phyloP scores from a whole-genome alignment of 1,140 invertebrate species.

The Apis florea region DNA sequence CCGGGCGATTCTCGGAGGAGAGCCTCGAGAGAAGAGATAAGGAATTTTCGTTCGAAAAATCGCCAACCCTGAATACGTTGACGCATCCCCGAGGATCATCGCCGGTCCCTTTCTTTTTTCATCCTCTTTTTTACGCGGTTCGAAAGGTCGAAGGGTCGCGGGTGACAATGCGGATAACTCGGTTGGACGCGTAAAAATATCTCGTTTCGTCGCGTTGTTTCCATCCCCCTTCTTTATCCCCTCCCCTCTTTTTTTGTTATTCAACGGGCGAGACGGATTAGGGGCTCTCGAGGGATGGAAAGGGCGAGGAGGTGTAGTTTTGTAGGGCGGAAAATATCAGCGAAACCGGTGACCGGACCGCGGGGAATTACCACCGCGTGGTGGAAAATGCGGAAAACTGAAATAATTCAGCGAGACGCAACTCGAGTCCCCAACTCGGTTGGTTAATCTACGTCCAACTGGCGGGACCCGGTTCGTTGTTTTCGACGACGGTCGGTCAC shows the following conservation, averaged over 20 bases:
- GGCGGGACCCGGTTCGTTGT: constrained; percentile 47
- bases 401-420: constrained; percentile 45
- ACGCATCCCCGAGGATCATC: constrained; percentile 34
- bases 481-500: constrained; percentile 40
- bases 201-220: not conserved
- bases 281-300: too few species aligned
- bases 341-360: not conserved
- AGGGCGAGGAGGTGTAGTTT: not conserved
- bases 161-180: not conserved
- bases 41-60: constrained; percentile 58
- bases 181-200: constrained; percentile 9
- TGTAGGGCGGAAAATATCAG: not conserved
- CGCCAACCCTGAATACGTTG: constrained; percentile 43
- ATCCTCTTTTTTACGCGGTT: not conserved
- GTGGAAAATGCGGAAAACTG: constrained; percentile 9
- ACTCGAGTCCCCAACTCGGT: constrained; percentile 54
- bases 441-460: constrained; percentile 36
- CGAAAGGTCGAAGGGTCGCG: not conserved
- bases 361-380: constrained; percentile 15
- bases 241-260: constrained; percentile 8
- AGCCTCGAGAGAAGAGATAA: constrained; percentile 48
- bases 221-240: not conserved
- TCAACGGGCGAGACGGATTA: constrained; percentile 20
- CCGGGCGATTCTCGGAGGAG: constrained; percentile 40
- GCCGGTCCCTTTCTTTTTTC: not conserved